phyloP scores from a whole-genome alignment of 1,140 invertebrate genomes.

The Brachionus rotundiformis region DNA sequence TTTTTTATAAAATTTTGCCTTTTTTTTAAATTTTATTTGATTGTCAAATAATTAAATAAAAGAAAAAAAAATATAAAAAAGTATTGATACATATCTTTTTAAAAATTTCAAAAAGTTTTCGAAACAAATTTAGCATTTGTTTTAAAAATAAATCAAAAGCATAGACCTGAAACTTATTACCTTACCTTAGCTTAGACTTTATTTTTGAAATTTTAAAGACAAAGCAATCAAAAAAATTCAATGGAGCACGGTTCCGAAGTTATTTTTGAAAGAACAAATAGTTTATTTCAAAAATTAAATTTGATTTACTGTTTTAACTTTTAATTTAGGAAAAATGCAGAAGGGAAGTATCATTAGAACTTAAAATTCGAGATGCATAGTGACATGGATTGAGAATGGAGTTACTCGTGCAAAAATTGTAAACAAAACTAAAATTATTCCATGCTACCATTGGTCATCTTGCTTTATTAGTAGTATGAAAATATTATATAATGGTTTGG shows the following conservation, averaged over 20 bases:
- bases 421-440: background rate
- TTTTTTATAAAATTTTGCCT: background rate
- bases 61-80: background rate
- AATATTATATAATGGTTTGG: background rate
- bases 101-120: background rate
- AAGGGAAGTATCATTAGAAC: background rate
- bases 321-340: background rate
- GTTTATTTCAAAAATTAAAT: background rate
- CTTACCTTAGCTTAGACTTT: background rate
- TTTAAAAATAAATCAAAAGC: background rate
- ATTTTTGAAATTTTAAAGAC: background rate
- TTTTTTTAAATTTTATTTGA: background rate
- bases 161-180: background rate
- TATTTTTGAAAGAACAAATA: slow-evolving; percentile 18
- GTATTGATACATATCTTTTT: background rate
- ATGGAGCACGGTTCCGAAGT: background rate
- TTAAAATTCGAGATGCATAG: background rate
- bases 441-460: background rate
- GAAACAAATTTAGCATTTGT: background rate
- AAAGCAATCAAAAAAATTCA: background rate
- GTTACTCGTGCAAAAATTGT: slow-evolving; percentile 10
- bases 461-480: background rate
- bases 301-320: background rate
- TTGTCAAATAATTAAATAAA: background rate
- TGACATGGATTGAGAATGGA: slow-evolving; percentile 16